phyloP scores from a whole-genome alignment of 1,140 invertebrate genomes.

The Drosophila varians region DNA sequence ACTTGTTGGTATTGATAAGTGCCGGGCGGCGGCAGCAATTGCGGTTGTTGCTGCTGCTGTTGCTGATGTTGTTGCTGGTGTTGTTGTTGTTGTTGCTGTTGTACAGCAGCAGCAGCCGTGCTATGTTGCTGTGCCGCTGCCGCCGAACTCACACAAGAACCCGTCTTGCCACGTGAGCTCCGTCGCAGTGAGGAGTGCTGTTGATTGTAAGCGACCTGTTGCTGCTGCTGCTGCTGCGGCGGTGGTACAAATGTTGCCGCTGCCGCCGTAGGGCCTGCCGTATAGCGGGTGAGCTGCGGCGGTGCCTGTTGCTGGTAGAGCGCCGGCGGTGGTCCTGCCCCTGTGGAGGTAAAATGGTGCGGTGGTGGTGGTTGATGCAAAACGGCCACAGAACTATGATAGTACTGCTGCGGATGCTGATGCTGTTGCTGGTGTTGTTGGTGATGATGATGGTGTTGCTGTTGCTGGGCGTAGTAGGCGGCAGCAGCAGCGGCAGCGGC shows the following conservation, averaged over 20 bases:
- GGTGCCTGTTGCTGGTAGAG: constrained; percentile 62
- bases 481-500: constrained; percentile 58
- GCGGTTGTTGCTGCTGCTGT: constrained; percentile 56
- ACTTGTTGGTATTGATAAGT: constrained; percentile 73
- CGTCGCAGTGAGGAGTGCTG: constrained; percentile 77
- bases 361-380: constrained; percentile 66
- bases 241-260: constrained; percentile 70
- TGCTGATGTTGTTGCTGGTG: constrained; percentile 3
- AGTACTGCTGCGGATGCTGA: constrained; percentile 63
- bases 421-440: constrained; percentile 49
- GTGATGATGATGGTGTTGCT: constrained; percentile 58
- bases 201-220: constrained; percentile 49
- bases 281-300: constrained; percentile 56
- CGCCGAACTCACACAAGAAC: constrained; percentile 83
- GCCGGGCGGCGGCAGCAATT: constrained; percentile 48
- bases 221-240: constrained; percentile 52
- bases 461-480: constrained; percentile 62
- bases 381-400: constrained; percentile 67
- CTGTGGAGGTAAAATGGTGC: constrained; percentile 74
- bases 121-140: constrained; percentile 62
- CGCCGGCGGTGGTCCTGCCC: constrained; percentile 60
- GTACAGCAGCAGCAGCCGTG: constrained; percentile 2
- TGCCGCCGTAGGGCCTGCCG: constrained; percentile 37
- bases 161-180: constrained; percentile 83
- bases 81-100: constrained; percentile 57